Evolutionary conservation across 2,888 invertebrate species (phyloP).

Genomic region (Coenonympha arcania): DNA sequence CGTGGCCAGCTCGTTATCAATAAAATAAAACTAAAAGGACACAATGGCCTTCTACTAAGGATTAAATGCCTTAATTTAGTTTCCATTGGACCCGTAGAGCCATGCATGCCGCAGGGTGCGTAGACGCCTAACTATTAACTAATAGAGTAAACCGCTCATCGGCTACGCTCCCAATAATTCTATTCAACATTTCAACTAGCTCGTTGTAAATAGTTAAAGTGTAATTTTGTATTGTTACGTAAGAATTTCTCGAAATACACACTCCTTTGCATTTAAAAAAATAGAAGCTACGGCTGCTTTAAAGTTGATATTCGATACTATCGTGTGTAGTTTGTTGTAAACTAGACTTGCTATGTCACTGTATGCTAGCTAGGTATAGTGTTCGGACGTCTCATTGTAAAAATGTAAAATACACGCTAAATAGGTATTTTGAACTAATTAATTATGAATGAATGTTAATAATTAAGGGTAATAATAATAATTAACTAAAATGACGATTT

Average conservation of each 20-base stretch:
- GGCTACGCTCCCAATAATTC: slow-evolving; percentile 26
- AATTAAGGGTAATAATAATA: slow-evolving; percentile 58
- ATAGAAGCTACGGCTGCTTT: slow-evolving; percentile 64
- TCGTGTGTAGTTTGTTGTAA: slow-evolving; percentile 71
- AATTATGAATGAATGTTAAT: slow-evolving; percentile 69
- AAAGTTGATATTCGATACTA: slow-evolving; percentile 61
- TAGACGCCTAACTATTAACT: slow-evolving; percentile 56
- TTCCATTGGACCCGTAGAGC: slow-evolving; percentile 55
- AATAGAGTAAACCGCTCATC: slow-evolving; percentile 48
- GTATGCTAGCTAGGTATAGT: slow-evolving; percentile 65
- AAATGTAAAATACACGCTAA: slow-evolving; percentile 73
- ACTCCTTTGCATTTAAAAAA: slow-evolving; percentile 67
- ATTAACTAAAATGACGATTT: slow-evolving; percentile 68
- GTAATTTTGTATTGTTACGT: slow-evolving; percentile 72
- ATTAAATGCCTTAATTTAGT: no score
- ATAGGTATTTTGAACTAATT: slow-evolving; percentile 57
- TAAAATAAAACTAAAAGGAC: no score
- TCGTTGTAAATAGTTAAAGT: slow-evolving; percentile 67
- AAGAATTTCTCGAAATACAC: slow-evolving; percentile 66
- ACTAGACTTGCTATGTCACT: slow-evolving; percentile 68
- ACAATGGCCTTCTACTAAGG: no score
- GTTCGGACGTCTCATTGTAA: slow-evolving; percentile 68
- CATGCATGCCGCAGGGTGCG: slow-evolving; percentile 57
- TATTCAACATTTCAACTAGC: slow-evolving; percentile 50
- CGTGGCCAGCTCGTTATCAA: no score